Percentiles rank a stretch among this genome's conserved stretches.
Evolutionary conservation across 2,113 vertebrate species (phyloP).

Genomic region (Pandion haliaetus): DNA sequence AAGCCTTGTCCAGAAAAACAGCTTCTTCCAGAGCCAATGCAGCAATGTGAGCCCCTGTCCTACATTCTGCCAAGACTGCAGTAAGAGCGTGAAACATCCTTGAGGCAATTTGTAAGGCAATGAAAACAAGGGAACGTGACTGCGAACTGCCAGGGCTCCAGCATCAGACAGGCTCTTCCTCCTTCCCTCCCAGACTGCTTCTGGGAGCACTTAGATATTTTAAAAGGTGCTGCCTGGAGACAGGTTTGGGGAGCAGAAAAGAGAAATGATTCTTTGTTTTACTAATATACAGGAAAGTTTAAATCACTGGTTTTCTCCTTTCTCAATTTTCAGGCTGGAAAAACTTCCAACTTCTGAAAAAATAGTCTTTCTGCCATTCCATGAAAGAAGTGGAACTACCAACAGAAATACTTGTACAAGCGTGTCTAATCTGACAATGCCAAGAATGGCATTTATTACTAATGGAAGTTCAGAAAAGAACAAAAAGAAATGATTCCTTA

Average conservation of each 20-base stretch:
- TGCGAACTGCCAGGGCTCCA: neutral
- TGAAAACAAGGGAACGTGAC: neutral
- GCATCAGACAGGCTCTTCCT: neutral
- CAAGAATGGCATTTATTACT: neutral
- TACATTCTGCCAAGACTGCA: conserved; percentile 36
- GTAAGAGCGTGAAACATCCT: neutral
- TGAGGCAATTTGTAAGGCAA: neutral
- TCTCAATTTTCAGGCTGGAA: neutral
- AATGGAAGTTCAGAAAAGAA: neutral
- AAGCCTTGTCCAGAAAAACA: neutral
- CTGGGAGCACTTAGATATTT: neutral
- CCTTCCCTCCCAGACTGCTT: neutral
- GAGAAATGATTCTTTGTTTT: neutral
- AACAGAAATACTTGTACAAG: neutral
- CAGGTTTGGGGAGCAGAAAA: neutral
- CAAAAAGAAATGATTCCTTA: neutral
- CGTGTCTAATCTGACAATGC: neutral
- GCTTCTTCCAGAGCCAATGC: neutral
- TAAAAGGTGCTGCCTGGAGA: neutral
- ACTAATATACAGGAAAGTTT: neutral
- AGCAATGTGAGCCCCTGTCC: neutral
- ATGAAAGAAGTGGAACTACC: neutral
- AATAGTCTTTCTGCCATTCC: neutral
- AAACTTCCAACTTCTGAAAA: neutral
- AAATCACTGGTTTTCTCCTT: neutral